phyloP scores from a whole-genome alignment of 92 coral and sea anemone genomes.

The Micromussa lordhowensis region DNA sequence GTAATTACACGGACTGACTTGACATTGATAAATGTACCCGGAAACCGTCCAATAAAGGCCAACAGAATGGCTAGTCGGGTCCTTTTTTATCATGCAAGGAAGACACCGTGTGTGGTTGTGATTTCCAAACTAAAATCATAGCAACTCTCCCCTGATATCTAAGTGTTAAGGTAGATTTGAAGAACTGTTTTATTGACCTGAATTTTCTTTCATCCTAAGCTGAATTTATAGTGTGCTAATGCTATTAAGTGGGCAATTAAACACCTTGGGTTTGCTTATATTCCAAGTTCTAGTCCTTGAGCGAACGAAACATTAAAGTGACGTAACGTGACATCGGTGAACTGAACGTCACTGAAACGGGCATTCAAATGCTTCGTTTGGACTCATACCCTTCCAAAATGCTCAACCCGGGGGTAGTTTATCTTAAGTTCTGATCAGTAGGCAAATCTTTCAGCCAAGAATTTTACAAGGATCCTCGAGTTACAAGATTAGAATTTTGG shows the following conservation, averaged over 20 bases:
- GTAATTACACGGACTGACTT: conserved; percentile 35
- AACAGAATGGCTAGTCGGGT: not conserved
- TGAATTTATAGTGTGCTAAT: conserved; percentile 45
- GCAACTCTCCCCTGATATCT: not conserved
- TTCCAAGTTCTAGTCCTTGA: not conserved
- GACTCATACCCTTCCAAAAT: not conserved
- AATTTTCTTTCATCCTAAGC: not conserved
- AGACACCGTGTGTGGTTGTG: conserved; percentile 36
- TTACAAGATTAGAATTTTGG: not conserved
- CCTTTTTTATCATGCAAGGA: conserved; percentile 3
- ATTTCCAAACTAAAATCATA: conserved; percentile 16
- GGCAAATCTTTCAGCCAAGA: not conserved
- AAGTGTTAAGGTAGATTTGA: not conserved
- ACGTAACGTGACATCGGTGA: not conserved
- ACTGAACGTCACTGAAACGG: not conserved
- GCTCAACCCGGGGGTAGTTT: not conserved
- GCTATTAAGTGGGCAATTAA: conserved; percentile 39
- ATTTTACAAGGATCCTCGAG: not conserved
- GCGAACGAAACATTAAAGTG: not conserved
- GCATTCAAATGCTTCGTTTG: not conserved
- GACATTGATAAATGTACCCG: conserved; percentile 84
- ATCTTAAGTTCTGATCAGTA: conserved; percentile 14
- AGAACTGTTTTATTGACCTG: not conserved
- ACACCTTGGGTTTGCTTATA: not conserved
- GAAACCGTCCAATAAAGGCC: conserved; percentile 48